Conservation (phyloP, 1,140 invertebrate species). For the Leptopilina boulardi region DNA sequence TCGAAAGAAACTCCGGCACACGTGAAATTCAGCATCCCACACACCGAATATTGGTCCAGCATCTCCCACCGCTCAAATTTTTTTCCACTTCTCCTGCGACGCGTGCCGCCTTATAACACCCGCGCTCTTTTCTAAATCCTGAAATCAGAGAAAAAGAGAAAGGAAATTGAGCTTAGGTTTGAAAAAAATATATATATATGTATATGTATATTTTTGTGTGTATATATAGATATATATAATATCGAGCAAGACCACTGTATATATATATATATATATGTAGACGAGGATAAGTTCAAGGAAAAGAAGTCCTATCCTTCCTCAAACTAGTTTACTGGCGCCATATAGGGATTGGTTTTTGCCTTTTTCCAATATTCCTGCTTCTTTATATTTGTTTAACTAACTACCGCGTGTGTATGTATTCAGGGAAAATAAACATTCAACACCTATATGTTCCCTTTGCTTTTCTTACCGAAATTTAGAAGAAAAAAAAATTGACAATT, state of each 20-base stretch:
- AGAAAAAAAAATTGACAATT: too few relatives aligned
- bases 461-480: too few relatives aligned
- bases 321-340: slow-evolving; percentile 11
- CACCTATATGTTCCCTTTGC: too few relatives aligned
- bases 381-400: slow-evolving; percentile 4
- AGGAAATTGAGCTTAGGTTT: not conserved
- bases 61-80: slow-evolving; percentile 1
- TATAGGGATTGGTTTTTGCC: not conserved
- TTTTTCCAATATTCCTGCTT: not conserved
- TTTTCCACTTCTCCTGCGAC: slow-evolving; percentile 12
- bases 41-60: slow-evolving; percentile 1
- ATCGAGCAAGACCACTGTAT: too few relatives aligned
- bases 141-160: not conserved
- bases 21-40: slow-evolving; percentile 22
- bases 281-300: slow-evolving; percentile 5
- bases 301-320: not conserved
- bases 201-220: too few relatives aligned
- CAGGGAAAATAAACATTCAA: too few relatives aligned
- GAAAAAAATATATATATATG: too few relatives aligned
- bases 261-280: too few relatives aligned
- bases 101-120: not conserved
- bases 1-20: slow-evolving; percentile 12
- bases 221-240: too few relatives aligned
- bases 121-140: not conserved
- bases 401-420: not conserved